phyloP scores from a whole-genome alignment of 92 coral and sea anemone genomes.

The Palythoa heliodiscus region DNA sequence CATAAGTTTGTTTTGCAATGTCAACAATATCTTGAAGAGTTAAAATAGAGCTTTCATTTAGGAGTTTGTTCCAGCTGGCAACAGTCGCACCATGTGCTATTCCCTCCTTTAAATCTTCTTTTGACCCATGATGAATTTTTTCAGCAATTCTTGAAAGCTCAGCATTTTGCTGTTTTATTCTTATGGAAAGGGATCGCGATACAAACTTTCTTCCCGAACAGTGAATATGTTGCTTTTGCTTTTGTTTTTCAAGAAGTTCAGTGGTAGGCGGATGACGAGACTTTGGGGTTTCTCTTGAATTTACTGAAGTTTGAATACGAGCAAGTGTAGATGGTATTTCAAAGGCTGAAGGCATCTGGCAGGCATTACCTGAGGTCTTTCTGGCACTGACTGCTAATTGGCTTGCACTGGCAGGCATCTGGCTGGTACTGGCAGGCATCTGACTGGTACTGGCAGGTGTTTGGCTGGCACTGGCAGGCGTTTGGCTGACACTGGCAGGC shows the following conservation, averaged over 20 bases:
- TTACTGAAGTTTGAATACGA: not conserved
- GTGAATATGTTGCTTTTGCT: slow-evolving; percentile 13
- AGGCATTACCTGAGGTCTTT: not conserved
- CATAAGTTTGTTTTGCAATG: not conserved
- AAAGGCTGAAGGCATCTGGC: not conserved
- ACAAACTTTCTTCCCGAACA: slow-evolving; percentile 51
- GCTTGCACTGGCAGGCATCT: not conserved
- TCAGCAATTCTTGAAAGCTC: slow-evolving; percentile 35
- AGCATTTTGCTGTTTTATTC: slow-evolving; percentile 42
- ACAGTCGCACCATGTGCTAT: slow-evolving; percentile 48
- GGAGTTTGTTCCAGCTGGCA: slow-evolving; percentile 23
- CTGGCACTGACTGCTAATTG: not conserved
- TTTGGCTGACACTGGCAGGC: not conserved
- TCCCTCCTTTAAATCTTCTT: slow-evolving; percentile 51
- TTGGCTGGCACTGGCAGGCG: not conserved
- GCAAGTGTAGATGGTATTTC: not conserved
- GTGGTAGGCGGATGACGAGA: not conserved
- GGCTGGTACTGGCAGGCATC: not conserved
- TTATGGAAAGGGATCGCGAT: slow-evolving; percentile 42
- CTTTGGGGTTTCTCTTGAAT: slow-evolving; percentile 11
- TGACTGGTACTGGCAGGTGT: not conserved
- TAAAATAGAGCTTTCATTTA: slow-evolving; percentile 26
- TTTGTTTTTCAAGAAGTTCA: slow-evolving; percentile 4
- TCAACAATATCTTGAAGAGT: slow-evolving; percentile 56
- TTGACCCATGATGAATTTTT: too few species aligned